phyloP scores from a whole-genome alignment of 1,140 invertebrate species.

The Mactra quadrangularis region DNA sequence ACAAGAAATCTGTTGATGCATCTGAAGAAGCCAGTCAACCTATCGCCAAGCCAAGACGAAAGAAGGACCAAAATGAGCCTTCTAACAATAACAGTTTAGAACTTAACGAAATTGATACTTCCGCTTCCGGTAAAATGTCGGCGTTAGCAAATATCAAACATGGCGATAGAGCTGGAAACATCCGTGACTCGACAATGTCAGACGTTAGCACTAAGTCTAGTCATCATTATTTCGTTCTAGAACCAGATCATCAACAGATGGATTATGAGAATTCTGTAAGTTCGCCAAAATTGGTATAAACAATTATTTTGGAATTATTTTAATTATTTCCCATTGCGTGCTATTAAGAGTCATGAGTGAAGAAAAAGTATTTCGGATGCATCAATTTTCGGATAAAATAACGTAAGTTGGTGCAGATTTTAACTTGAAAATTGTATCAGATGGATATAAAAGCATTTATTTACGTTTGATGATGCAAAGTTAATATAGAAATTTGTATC shows the following conservation, averaged over 20 bases:
- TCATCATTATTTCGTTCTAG: slow-evolving; percentile 57
- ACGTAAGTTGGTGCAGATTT: too few relatives aligned
- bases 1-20: not conserved
- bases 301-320: not conserved
- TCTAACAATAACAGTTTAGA: not conserved
- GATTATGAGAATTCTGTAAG: slow-evolving; percentile 57
- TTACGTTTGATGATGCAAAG: too few relatives aligned
- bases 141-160: not conserved
- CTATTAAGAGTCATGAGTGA: too few relatives aligned
- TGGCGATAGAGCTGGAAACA: not conserved
- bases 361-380: too few relatives aligned
- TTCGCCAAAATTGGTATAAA: slow-evolving; percentile 36
- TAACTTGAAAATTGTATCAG: too few relatives aligned
- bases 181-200: slow-evolving; percentile 37
- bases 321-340: too few relatives aligned
- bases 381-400: too few relatives aligned
- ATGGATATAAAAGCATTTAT: too few relatives aligned
- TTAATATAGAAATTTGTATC: too few relatives aligned
- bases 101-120: not conserved
- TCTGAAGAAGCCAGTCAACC: slow-evolving; percentile 1
- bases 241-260: slow-evolving; percentile 27
- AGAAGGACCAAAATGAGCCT: not conserved
- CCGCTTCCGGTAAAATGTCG: not conserved
- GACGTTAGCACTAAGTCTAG: slow-evolving; percentile 42
- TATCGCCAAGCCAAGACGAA: slow-evolving; percentile 39